Percentiles rank a stretch among this genome's conserved stretches.
Evolutionary conservation across 2,888 invertebrate species (phyloP).

Genomic region (Coenonympha arcania): DNA sequence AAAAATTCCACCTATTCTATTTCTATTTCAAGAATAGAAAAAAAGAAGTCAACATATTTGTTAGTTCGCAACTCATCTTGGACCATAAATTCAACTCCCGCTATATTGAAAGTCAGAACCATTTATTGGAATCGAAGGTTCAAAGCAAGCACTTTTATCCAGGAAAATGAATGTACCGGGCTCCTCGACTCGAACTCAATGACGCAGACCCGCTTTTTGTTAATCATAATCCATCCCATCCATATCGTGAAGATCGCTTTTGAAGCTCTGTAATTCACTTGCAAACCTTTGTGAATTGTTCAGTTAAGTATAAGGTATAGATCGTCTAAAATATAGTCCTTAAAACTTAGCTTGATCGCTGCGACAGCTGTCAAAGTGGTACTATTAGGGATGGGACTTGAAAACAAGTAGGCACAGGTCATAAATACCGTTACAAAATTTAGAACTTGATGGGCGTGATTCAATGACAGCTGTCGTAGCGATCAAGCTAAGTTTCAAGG

Average conservation of each 20-base stretch:
- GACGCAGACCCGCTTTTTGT: slow-evolving; percentile 1
- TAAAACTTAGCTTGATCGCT: too few species aligned
- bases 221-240: slow-evolving; percentile 2
- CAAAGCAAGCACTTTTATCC: slow-evolving; percentile 21
- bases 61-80: slow-evolving; percentile 9
- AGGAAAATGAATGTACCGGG: slow-evolving; percentile 14
- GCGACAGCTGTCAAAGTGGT: too few species aligned
- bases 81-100: slow-evolving; percentile 9
- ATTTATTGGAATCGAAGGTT: slow-evolving; percentile 17
- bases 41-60: slow-evolving; percentile 4
- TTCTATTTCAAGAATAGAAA: not conserved
- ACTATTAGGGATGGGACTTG: too few species aligned
- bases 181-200: slow-evolving; percentile 14
- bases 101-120: slow-evolving; percentile 20
- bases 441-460: too few species aligned
- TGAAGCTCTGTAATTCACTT: not conserved
- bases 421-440: too few species aligned
- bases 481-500: too few species aligned
- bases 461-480: too few species aligned
- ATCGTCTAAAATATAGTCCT: too few species aligned
- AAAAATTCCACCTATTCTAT: not conserved
- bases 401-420: too few species aligned
- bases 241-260: not conserved
- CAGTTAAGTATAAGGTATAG: not conserved
- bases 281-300: not conserved